Conservation (phyloP, 2,113 vertebrate genomes). For the Myxocyprinus asiaticus region DNA sequence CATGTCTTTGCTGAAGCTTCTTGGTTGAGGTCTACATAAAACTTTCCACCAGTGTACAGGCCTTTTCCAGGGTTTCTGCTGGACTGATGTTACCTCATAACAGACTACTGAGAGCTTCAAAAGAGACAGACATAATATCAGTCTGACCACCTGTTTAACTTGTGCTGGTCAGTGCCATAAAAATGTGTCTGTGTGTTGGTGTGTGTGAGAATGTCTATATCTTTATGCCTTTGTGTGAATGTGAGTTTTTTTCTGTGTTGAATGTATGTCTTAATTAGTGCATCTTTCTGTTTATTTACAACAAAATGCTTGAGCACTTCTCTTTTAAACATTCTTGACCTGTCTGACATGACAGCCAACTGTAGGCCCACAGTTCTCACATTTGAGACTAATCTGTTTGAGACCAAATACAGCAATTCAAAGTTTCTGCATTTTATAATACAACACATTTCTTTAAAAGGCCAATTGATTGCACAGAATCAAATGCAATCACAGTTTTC, state of each 20-base stretch:
- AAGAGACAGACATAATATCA: conserved; percentile 56
- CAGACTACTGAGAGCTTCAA: conserved; percentile 63
- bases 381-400: no score
- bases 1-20: conserved; percentile 70
- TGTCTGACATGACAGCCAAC: background rate
- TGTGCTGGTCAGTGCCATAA: conserved; percentile 29
- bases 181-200: conserved; percentile 36
- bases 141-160: conserved; percentile 45
- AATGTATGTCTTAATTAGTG: background rate
- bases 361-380: background rate
- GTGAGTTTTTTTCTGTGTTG: background rate
- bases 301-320: background rate
- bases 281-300: background rate
- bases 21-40: conserved; percentile 66
- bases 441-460: no score
- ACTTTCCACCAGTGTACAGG: conserved; percentile 70
- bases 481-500: no score
- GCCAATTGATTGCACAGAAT: no score
- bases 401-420: no score
- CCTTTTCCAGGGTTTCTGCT: conserved; percentile 64
- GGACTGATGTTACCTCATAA: conserved; percentile 57
- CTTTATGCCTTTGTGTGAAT: conserved; percentile 9
- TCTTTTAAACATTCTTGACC: background rate
- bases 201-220: background rate
- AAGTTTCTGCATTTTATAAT: no score